Conservation (phyloP, 2,797 vertebrate genomes). For the Holocentrus rufus region DNA sequence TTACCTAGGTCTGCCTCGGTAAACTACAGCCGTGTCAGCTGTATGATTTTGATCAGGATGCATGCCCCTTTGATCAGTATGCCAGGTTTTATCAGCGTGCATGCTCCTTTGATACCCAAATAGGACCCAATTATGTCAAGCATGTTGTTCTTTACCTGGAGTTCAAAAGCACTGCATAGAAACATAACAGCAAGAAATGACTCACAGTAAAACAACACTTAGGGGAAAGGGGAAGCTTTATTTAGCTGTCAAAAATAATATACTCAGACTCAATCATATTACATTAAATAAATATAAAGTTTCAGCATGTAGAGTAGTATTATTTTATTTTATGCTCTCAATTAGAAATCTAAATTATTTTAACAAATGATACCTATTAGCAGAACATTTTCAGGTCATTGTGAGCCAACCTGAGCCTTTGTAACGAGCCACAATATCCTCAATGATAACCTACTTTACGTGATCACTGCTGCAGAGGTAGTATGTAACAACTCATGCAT, state of each 20-base stretch:
- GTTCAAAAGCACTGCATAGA: slow-evolving; percentile 50
- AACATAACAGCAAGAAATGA: slow-evolving; percentile 59
- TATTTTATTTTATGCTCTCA: slow-evolving; percentile 18
- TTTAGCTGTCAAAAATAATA: slow-evolving; percentile 67
- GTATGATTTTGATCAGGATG: slow-evolving; percentile 68
- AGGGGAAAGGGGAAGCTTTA: slow-evolving; percentile 61
- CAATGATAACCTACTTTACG: background rate
- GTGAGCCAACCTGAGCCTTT: background rate
- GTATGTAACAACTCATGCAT: background rate
- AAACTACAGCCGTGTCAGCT: slow-evolving; percentile 70
- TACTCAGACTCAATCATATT: slow-evolving; percentile 52
- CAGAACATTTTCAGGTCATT: slow-evolving; percentile 22
- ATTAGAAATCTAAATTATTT: background rate
- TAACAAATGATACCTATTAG: slow-evolving; percentile 1
- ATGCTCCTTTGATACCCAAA: slow-evolving; percentile 72
- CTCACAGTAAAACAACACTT: slow-evolving; percentile 62
- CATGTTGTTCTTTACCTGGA: slow-evolving; percentile 68
- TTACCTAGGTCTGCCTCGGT: slow-evolving; percentile 60
- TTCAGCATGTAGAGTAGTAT: slow-evolving; percentile 34
- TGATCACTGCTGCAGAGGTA: background rate
- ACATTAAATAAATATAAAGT: slow-evolving; percentile 50
- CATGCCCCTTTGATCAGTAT: slow-evolving; percentile 72
- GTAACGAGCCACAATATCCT: background rate
- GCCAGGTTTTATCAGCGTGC: slow-evolving; percentile 70
- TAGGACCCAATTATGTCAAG: slow-evolving; percentile 79